phyloP scores from a whole-genome alignment of 2,113 vertebrate species.

The Cricetomys ansorgei region DNA sequence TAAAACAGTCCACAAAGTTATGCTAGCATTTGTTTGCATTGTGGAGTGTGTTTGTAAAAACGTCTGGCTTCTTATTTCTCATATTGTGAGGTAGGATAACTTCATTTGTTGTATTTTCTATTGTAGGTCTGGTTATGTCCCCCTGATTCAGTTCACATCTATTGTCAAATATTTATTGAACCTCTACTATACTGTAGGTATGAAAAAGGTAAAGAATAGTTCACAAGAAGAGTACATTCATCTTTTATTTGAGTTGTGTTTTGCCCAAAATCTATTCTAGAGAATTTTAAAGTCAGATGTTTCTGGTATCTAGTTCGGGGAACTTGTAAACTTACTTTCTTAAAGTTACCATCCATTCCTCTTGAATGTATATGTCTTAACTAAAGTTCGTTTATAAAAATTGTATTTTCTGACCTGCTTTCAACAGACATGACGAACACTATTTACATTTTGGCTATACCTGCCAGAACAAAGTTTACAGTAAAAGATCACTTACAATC shows the following conservation, averaged over 20 bases:
- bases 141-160: not conserved
- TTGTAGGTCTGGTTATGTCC: accelerated
- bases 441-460: not conserved
- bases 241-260: not conserved
- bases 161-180: not conserved
- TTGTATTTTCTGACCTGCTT: not conserved
- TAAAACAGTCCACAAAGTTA: not conserved
- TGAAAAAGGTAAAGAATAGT: not conserved
- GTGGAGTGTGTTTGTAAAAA: not conserved
- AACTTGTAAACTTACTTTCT: not conserved
- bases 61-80: not conserved
- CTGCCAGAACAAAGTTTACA: not conserved
- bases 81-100: not conserved
- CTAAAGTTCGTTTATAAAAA: not conserved
- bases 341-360: not conserved
- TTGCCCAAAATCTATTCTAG: not conserved
- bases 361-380: not conserved
- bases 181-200: not conserved
- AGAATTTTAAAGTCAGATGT: slow-evolving; percentile 15
- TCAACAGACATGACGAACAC: not conserved
- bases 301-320: not conserved
- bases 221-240: not conserved
- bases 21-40: not conserved
- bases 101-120: not conserved
- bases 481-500: not conserved